Percentiles rank a stretch among this genome's conserved stretches.
phyloP scores from a whole-genome alignment of 2,888 invertebrate species.

The Drosophila cracens region DNA sequence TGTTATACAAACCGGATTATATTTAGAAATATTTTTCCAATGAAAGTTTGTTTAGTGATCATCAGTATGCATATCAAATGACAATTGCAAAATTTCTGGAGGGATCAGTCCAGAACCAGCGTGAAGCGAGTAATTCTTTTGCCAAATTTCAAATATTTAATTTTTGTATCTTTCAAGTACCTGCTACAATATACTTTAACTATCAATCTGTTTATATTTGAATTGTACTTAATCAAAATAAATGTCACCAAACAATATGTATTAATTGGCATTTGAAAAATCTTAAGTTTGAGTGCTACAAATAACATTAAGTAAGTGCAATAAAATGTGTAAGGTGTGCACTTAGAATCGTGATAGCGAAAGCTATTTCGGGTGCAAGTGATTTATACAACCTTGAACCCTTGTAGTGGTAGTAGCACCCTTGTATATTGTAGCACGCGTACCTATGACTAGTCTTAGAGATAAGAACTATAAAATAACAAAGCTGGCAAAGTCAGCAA shows the following conservation, averaged over 20 bases:
- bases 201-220: slow-evolving; percentile 1
- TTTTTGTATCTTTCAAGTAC: not conserved
- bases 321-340: slow-evolving; percentile 42
- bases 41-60: slow-evolving; percentile 33
- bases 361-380: slow-evolving; percentile 12
- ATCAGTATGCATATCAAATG: slow-evolving; percentile 59
- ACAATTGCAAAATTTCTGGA: slow-evolving; percentile 29
- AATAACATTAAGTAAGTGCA: slow-evolving; percentile 46
- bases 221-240: slow-evolving; percentile 50
- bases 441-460: slow-evolving; percentile 10
- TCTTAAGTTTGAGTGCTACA: slow-evolving; percentile 50
- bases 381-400: slow-evolving; percentile 48
- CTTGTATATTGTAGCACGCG: slow-evolving; percentile 37
- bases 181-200: not conserved
- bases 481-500: slow-evolving; percentile 27
- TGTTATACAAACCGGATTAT: slow-evolving; percentile 30
- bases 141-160: slow-evolving; percentile 1
- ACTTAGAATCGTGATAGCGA: slow-evolving; percentile 20
- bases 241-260: slow-evolving; percentile 45
- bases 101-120: slow-evolving; percentile 14
- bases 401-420: slow-evolving; percentile 26
- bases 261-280: slow-evolving; percentile 54
- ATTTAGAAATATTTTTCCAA: slow-evolving; percentile 13
- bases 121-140: not conserved
- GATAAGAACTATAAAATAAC: slow-evolving; percentile 37